phyloP scores from a whole-genome alignment of 2,113 vertebrate genomes.

The Callaeas wilsoni region DNA sequence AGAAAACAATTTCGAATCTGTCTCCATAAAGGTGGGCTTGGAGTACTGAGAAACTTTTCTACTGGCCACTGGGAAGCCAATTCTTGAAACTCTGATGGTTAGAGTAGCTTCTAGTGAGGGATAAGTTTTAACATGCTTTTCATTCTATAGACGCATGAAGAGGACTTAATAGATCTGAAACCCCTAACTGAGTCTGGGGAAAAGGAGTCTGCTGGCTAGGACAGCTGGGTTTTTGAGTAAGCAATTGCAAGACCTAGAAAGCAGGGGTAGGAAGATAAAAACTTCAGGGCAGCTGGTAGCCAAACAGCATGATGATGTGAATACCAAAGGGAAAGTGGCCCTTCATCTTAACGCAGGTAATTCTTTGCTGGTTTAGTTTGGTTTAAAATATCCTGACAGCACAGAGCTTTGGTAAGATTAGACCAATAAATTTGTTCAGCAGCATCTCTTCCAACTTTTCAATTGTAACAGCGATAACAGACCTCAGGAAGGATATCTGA shows the following conservation, averaged over 20 bases:
- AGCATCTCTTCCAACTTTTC: neutral
- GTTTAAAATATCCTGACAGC: neutral
- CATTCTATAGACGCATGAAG: neutral
- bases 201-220: neutral
- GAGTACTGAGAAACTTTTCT: neutral
- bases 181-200: neutral
- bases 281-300: neutral
- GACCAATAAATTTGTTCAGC: neutral
- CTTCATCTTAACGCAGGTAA: slow-evolving; percentile 10
- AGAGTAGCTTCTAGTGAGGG: neutral
- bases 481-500: neutral
- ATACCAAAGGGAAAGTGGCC: neutral
- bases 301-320: neutral
- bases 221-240: neutral
- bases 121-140: neutral
- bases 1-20: neutral
- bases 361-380: neutral
- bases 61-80: neutral
- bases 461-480: neutral
- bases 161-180: neutral
- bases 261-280: neutral
- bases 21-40: neutral
- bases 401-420: neutral
- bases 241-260: neutral
- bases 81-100: neutral